Evolutionary conservation across 2,797 vertebrate genomes (phyloP).

Genomic region (Aeoliscus strigatus): DNA sequence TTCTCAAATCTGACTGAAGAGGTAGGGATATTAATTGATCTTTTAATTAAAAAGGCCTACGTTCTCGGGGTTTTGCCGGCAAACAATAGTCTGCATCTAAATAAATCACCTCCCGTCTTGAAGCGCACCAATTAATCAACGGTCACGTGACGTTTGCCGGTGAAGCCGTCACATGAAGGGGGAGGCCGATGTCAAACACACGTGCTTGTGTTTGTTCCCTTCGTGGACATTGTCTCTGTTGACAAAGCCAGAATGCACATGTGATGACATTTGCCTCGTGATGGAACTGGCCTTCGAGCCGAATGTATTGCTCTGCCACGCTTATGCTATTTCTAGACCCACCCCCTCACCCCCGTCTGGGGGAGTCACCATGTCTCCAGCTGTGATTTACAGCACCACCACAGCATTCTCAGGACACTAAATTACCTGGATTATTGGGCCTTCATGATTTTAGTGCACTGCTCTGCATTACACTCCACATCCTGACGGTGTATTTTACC

Average conservation of each 20-base stretch:
- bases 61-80: conserved; percentile 51
- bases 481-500: conserved; percentile 47
- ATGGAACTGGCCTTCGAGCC: conserved; percentile 48
- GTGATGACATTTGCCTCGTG: conserved; percentile 38
- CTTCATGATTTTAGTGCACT: conserved; percentile 67
- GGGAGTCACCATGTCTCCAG: conserved; percentile 56
- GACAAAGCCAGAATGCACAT: conserved; percentile 41
- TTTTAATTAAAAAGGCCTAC: conserved; percentile 72
- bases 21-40: conserved; percentile 78
- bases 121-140: conserved; percentile 66
- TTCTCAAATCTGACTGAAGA: conserved; percentile 75
- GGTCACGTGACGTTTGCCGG: no score
- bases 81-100: conserved; percentile 64
- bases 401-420: conserved; percentile 65
- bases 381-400: conserved; percentile 71
- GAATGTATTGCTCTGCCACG: conserved; percentile 62
- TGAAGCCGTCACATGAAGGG: no score
- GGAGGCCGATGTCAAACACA: no score
- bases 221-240: conserved; percentile 37
- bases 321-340: conserved; percentile 68
- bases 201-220: conserved; percentile 12
- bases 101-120: conserved; percentile 66
- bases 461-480: conserved; percentile 65
- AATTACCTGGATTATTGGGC: conserved; percentile 76
- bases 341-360: conserved; percentile 66